Evolutionary conservation across 2,113 vertebrate species (phyloP), one percentile per base, ranked within the genome.

Genomic region (Leptobrachium ailaonicum): DNA sequence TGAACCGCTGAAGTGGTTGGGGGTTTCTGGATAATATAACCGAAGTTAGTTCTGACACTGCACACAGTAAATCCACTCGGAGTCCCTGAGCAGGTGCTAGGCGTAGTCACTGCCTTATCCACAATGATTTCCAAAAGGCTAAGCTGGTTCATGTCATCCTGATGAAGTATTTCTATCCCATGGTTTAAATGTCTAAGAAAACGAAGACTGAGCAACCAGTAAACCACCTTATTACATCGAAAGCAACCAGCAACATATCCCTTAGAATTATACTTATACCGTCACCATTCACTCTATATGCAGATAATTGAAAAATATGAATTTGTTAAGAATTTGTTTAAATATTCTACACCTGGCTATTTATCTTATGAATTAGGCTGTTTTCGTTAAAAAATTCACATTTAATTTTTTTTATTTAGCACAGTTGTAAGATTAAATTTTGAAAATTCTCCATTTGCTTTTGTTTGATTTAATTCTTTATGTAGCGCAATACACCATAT

Each of bases 1-100:
- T 54, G 62, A n/a, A 80, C 40, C 44, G 76, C 64, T 54, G 62
- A n/a, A 80, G 47, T 60, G 76, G 58, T 80, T 69, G 70, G 60
- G 62, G 66, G 45, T 77, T 77, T 69, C 75, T 77, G 75, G 64
- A 68, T 73, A 80, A 42, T 58, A 73, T 66, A 80, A 72, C 72
- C 42, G n/a, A 80, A 73, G 60, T 73, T 80, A 54, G 47, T 66
- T 56, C 45, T 80, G 71, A 80, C 71, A 80, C 47, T 56, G 71
- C 45, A 67, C 77, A 73, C 71, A 81, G 2, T 82, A 76, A 82
- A 76, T 3, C 76, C 72, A 81, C 0, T 74, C 83, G 82, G 67
- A 45, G 66, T 78, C 76, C 66, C 79, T 69, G 81, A 47, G 10
- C 82, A 83, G 82, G 86, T 86, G 83, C 4, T 82, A 85, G 84